Percentiles rank a stretch among this genome's conserved stretches.
phyloP scores from a whole-genome alignment of 1,140 invertebrate genomes.

The Drosophila jambulina region DNA sequence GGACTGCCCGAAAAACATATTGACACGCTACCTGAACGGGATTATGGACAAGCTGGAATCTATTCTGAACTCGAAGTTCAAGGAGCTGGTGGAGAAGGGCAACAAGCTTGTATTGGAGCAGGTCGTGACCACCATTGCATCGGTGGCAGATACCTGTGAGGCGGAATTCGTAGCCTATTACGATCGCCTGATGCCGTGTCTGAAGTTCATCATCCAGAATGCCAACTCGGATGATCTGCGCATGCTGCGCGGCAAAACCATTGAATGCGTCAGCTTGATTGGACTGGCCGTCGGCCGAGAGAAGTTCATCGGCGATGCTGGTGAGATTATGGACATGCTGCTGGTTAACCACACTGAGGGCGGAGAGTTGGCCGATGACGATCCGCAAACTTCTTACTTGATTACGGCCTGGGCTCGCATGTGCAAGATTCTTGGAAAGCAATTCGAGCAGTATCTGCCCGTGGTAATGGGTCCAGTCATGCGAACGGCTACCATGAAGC shows the following conservation, averaged over 20 bases:
- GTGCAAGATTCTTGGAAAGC: constrained; percentile 98
- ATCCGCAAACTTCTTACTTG: constrained; percentile 98
- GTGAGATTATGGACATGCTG: constrained; percentile 98
- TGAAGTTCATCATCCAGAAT: constrained; percentile 99
- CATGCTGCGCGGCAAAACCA: constrained; percentile 96
- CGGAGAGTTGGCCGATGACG: constrained; percentile 93
- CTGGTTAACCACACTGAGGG: constrained; percentile 95
- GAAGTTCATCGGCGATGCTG: constrained; percentile 97
- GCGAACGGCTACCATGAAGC: constrained; percentile 97
- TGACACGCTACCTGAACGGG: constrained; percentile 95
- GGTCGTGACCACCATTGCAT: constrained; percentile 98
- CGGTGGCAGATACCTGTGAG: constrained; percentile 99
- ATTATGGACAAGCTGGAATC: constrained; percentile 96
- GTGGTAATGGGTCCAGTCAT: constrained; percentile 99
- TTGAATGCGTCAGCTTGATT: constrained; percentile 99
- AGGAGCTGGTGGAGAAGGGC: constrained; percentile 96
- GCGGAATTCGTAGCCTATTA: constrained; percentile 94
- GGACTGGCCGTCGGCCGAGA: constrained; percentile 98
- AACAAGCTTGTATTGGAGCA: constrained; percentile 99
- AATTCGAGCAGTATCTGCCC: constrained; percentile 98
- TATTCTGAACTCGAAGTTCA: constrained; percentile 96
- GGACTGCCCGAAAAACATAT: constrained; percentile 98
- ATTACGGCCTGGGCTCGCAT: constrained; percentile 99
- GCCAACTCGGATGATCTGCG: constrained; percentile 95
- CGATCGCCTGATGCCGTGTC: constrained; percentile 95